Conservation (phyloP, 1,140 invertebrate species). For the Hormaphis cornu region DNA sequence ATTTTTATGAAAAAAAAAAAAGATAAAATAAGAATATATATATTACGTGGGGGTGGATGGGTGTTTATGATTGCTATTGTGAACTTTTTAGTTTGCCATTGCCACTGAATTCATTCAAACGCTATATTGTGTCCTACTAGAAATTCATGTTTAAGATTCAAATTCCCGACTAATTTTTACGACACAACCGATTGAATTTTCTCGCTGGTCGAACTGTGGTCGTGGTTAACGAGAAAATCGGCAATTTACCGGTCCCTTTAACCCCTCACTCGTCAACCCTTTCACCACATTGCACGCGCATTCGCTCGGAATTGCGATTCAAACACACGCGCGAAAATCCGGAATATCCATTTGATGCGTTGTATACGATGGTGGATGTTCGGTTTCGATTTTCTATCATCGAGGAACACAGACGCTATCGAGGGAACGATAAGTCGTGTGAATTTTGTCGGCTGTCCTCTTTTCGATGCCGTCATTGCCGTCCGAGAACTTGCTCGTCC, state of each 20-base stretch:
- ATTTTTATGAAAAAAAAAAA: too few relatives aligned
- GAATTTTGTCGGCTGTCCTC: constrained; percentile 6
- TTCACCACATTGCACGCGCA: background rate
- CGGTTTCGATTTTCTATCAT: constrained; percentile 22
- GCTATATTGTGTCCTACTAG: too few relatives aligned
- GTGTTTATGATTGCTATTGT: too few relatives aligned
- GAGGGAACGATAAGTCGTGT: constrained; percentile 18
- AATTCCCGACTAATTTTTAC: too few relatives aligned
- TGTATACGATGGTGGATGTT: constrained; percentile 1
- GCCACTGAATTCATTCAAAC: too few relatives aligned
- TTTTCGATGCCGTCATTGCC: background rate
- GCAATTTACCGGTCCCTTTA: constrained; percentile 8
- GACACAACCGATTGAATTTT: too few relatives aligned
- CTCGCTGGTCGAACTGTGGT: background rate
- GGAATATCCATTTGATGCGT: background rate
- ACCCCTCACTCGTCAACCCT: background rate
- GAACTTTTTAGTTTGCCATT: too few relatives aligned
- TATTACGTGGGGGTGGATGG: too few relatives aligned
- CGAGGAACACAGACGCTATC: background rate
- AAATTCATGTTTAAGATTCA: too few relatives aligned
- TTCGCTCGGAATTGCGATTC: too few relatives aligned
- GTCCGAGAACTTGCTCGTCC: too few relatives aligned
- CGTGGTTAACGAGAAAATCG: background rate
- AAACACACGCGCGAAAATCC: background rate
- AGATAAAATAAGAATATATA: too few relatives aligned